Base-by-base conservation (phyloP, 2,888 invertebrate genomes). In the Ophion slaviceki region DNA sequence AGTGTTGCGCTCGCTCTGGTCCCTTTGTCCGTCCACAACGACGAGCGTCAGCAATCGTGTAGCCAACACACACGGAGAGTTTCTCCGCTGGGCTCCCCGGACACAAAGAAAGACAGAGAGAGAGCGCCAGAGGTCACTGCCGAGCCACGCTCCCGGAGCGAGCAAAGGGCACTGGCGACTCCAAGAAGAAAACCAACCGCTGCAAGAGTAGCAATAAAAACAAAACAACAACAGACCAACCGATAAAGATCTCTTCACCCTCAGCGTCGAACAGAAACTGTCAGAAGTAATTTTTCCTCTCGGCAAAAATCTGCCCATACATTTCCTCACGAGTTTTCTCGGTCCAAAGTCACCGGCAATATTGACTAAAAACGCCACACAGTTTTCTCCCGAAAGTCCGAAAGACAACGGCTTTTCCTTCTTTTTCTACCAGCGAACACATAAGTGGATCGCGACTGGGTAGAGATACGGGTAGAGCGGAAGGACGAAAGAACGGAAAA, bases 21-120 rank as follows among this genome's bases (percentile, higher is more conserved):
- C 82, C 77, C 86, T 86, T 86, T 86, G 86, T 86, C 80, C 80
- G 86, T 72, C 53, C 47, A 67, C 66, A 68, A 45, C 53, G 67
- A 74, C 62, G 70, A 82, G 59, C 75, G 78, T 81, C 82, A 68
- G 62, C 40, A 59, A 68, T 78, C 77, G 80, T 76, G 61, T 53
- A 67, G 45, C 72, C 53, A 53, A 14, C 59, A 80, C 47, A 80
- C 81, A 47, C 68, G 62, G 36, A 20, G 76, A 81, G 81, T 68
- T 67, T 36, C 75, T 70, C 36, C 76, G 36, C 36, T 62, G 53
- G 32, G n/a, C 62, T 70, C 36, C 36, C 47, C n/a, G 68, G 70
- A 62, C 81, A 81, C 81, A 81, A 81, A 81, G 53, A 53, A 53
- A 53, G 53, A 53, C 53, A 53, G 53, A 17, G 62, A 59, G 62